Evolutionary conservation across 30 jellyfish, hydroid and myxozoan species (phyloP), one percentile per base, ranked within the genome.

Genomic region (Chironex yamaguchii): DNA sequence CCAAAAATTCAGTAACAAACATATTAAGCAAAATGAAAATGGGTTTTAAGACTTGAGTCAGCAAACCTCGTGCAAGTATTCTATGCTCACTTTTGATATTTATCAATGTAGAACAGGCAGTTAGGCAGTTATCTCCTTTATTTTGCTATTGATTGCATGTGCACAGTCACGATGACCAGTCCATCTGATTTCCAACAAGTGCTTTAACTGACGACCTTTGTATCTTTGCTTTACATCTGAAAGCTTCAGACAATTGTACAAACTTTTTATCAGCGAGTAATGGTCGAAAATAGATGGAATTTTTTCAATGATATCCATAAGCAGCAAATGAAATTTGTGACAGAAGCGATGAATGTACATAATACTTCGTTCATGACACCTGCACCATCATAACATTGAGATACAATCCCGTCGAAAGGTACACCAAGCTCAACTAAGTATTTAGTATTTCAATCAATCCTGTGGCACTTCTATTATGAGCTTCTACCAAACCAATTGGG

Each of bases 381-480:
- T 69, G 82, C 82, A 12, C 82, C 69, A 35, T 69, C 82, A 33
- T 69, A 69, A 28, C 82, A 69, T 28, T 69, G 71, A 69, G 70
- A 34, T 27, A 69, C 79, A 1, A 23, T 69, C 27, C 82, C 82
- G 14, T 20, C n/a, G n/a, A n/a, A n/a, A n/a, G n/a, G n/a, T n/a
- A n/a, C n/a, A n/a, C n/a, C n/a, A n/a, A n/a, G n/a, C n/a, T n/a
- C n/a, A n/a, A 69, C 33, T 28, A 33, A n/a, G 29, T 4, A 31
- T 32, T 69, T 28, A 69, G 21, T 69, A 34, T 27, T 69, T 69
- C 69, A 21, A 34, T 12, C 68, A 69, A 33, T 28, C 82, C 66
- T 69, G n/a, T 73, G 36, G 82, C 82, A 69, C 33, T 12, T 69
- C 69, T 69, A 29, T 69, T 67, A 22, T 69, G 26, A 28, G 71